phyloP scores from a whole-genome alignment of 2,888 invertebrate genomes.

The Ornithoptera priamus region DNA sequence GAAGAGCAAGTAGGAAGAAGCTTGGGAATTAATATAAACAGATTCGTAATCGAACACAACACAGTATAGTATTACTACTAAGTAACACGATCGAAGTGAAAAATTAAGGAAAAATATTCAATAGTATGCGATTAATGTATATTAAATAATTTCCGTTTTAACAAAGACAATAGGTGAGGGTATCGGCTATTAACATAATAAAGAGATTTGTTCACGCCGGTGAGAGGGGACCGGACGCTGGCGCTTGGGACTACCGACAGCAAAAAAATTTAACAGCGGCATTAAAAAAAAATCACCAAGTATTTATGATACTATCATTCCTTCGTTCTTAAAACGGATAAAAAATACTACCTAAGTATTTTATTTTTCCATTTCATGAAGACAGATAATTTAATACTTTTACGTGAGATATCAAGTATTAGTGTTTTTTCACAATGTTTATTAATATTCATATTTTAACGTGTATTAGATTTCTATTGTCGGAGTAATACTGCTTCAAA shows the following conservation, averaged over 20 bases:
- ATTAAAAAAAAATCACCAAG: background rate
- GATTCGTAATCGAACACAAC: background rate
- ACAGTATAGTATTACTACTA: background rate
- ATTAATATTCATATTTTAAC: background rate
- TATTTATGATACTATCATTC: too few species aligned
- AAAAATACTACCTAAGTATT: too few species aligned
- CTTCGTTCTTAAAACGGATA: too few species aligned
- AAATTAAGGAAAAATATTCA: conserved; percentile 16
- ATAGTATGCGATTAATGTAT: conserved; percentile 30
- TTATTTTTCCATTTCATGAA: too few species aligned
- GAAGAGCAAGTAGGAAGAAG: background rate
- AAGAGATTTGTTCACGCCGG: conserved; percentile 62
- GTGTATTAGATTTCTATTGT: too few species aligned
- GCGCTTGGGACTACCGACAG: conserved; percentile 39
- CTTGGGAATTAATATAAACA: background rate
- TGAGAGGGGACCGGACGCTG: conserved; percentile 54
- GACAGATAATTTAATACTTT: too few species aligned
- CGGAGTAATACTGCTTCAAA: too few species aligned
- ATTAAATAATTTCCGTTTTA: conserved; percentile 54
- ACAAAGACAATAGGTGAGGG: conserved; percentile 47
- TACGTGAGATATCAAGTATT: too few species aligned
- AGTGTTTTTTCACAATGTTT: background rate
- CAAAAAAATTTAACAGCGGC: conserved; percentile 32
- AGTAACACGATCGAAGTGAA: background rate
- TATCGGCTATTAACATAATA: conserved; percentile 61